These are phyloP conservation scores for Pocillopora grandis DNA, from an alignment of 92 coral and sea anemone species.

Conservation along the genomic window DNA sequence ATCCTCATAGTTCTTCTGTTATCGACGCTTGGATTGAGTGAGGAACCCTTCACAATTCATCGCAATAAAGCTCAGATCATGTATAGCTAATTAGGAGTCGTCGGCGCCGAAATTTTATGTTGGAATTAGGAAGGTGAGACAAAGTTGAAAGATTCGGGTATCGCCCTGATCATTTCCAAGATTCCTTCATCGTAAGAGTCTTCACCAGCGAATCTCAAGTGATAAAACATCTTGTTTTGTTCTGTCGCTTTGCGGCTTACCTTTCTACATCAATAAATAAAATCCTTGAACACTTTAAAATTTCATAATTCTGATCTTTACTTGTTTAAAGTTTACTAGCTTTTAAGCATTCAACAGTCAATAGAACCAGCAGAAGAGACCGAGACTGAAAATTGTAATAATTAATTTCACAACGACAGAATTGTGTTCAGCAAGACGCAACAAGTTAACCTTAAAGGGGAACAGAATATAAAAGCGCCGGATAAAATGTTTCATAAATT, in stretches of 20 bases:
- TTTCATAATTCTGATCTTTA: slow-evolving; percentile 46
- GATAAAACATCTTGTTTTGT: slow-evolving; percentile 10
- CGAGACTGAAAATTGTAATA: neutral
- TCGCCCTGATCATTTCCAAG: neutral
- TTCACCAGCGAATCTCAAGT: slow-evolving; percentile 2
- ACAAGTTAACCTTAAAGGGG: neutral
- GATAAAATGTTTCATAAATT: neutral
- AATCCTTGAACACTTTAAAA: slow-evolving; percentile 28
- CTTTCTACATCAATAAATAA: slow-evolving; percentile 36
- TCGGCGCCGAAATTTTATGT: neutral
- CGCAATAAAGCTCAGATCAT: neutral
- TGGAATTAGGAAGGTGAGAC: neutral
- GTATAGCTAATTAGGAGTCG: neutral
- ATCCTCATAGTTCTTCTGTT: slow-evolving; percentile 8
- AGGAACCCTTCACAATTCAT: slow-evolving; percentile 11
- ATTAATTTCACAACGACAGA: neutral
- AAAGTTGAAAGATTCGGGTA: neutral
- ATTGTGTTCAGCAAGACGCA: neutral
- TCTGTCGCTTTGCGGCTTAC: slow-evolving; percentile 31
- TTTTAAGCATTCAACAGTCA: slow-evolving; percentile 27
- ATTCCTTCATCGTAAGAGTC: neutral
- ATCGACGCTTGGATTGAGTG: slow-evolving; percentile 10
- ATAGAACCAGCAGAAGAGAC: neutral
- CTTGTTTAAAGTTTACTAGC: slow-evolving; percentile 38
- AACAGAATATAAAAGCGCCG: neutral